These are phyloP conservation scores for Spea multiplicata DNA, from an alignment of 2,113 vertebrate species.

Conservation along the genomic window DNA sequence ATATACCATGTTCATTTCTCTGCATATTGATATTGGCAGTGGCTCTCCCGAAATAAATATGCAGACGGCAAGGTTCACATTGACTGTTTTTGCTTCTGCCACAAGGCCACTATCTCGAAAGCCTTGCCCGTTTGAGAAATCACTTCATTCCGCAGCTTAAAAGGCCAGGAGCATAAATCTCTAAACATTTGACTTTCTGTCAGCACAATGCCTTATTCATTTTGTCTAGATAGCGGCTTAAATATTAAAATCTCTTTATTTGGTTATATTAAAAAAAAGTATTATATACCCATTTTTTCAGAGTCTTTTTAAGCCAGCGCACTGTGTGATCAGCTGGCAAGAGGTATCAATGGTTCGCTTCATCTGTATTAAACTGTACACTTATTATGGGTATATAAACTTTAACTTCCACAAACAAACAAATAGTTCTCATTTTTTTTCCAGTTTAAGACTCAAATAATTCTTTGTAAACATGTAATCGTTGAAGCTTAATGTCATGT, in stretches of 20 bases:
- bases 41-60: constrained; percentile 43
- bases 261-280: constrained; percentile 6
- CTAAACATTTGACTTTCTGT: constrained; percentile 24
- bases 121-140: constrained; percentile 36
- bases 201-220: constrained; percentile 47
- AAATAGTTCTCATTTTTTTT: constrained; percentile 35
- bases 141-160: background rate
- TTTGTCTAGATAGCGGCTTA: constrained; percentile 2
- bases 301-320: constrained; percentile 35
- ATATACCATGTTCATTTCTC: constrained; percentile 40
- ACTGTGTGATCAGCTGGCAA: constrained; percentile 52
- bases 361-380: constrained; percentile 50
- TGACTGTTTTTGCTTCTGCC: constrained; percentile 13
- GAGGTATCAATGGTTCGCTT: constrained; percentile 55
- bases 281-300: constrained; percentile 20
- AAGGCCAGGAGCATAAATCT: background rate
- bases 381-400: constrained; percentile 46
- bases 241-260: constrained; percentile 47
- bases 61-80: background rate
- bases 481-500: constrained; percentile 44
- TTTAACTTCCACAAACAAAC: constrained; percentile 43
- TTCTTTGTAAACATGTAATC: constrained; percentile 45
- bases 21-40: constrained; percentile 35
- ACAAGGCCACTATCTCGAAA: background rate
- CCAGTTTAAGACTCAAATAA: constrained; percentile 41